Base-by-base conservation (phyloP, 2,797 vertebrate species). In the Etheostoma nigrum region DNA sequence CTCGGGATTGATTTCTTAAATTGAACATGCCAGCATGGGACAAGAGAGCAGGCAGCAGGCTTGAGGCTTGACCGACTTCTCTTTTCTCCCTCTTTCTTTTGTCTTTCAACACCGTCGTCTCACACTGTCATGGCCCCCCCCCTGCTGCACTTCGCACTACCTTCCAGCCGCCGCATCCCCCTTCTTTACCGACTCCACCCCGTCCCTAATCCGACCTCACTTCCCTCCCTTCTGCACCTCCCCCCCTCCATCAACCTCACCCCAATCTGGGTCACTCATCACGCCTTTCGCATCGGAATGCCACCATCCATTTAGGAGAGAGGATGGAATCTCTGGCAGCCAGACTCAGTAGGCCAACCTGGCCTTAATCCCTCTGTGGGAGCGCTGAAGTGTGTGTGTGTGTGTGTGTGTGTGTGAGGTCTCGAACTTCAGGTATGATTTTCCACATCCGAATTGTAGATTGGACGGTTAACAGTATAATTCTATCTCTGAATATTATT, bases 191-290 rank as follows among this genome's bases (percentile, higher is more conserved):
- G 16, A 30, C 68, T 58, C 67, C 57, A 33, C 71, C 67, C 79
- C 2, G 30, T 71, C 74, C 75, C 21, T 88, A 91, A 90, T 91
- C 90, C 77, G 55, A 74, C 68, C 82, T 71, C 65, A 40, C 78
- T 52, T 65, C 66, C 73, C 80, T 71, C 58, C 60, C 83, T 55
- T 76, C 78, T 70, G 67, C 21, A 8, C 55, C 59, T 4, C 27
- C 21, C 23, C n/a, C 14, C 11, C 73, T 6, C 57, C 40, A 1
- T 65, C 57, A 44, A 27, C 67, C 69, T 48, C 68, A 49, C 67
- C 80, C 76, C 60, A 68, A 93, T 92, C 90, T 94, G 91, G 93
- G 93, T 94, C 93, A 93, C 62, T 66, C 87, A 79, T 90, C 82
- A 80, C 48, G 91, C 86, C 85, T 89, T 76, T 86, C 82, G 49